phyloP scores from a whole-genome alignment of 1,140 invertebrate genomes.

The Aethina tumida region DNA sequence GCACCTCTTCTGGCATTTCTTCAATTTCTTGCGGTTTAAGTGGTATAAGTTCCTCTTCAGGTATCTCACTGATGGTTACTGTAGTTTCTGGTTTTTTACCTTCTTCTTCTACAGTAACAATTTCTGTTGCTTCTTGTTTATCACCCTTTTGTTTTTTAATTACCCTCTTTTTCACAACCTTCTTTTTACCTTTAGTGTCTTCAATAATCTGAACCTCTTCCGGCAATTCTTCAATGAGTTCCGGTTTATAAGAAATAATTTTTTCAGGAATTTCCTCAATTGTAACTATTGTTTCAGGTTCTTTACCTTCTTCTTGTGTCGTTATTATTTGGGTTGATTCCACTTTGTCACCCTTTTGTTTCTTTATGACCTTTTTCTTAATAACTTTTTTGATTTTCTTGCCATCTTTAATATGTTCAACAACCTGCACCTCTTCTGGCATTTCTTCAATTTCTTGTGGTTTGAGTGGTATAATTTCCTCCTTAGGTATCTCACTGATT shows the following conservation, averaged over 20 bases:
- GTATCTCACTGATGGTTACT: constrained; percentile 37
- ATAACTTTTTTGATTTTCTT: constrained; percentile 30
- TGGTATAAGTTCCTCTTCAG: constrained; percentile 17
- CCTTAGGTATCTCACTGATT: no score
- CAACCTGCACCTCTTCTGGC: no score
- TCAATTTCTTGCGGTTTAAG: constrained; percentile 16
- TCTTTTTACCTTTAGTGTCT: constrained; percentile 29
- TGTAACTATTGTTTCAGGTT: constrained; percentile 31
- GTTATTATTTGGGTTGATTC: constrained; percentile 29
- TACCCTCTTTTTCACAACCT: constrained; percentile 32
- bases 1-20: constrained; percentile 6
- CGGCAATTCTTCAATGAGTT: constrained; percentile 29
- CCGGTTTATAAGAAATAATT: constrained; percentile 11
- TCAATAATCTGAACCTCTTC: constrained; percentile 32
- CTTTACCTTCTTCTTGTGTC: constrained; percentile 32
- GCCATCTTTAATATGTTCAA: no score
- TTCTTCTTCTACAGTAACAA: constrained; percentile 40
- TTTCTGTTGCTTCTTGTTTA: constrained; percentile 39
- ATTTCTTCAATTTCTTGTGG: no score
- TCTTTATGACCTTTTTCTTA: constrained; percentile 29
- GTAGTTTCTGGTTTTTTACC: constrained; percentile 34
- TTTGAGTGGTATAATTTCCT: no score
- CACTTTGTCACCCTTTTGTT: constrained; percentile 24
- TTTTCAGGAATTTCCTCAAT: constrained; percentile 28
- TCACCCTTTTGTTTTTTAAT: constrained; percentile 33